A percentile compares a stretch with the other conserved stretches of the same genome.
Conservation (phyloP, 2,797 vertebrate genomes). For the Ctenosaura bakeri region DNA sequence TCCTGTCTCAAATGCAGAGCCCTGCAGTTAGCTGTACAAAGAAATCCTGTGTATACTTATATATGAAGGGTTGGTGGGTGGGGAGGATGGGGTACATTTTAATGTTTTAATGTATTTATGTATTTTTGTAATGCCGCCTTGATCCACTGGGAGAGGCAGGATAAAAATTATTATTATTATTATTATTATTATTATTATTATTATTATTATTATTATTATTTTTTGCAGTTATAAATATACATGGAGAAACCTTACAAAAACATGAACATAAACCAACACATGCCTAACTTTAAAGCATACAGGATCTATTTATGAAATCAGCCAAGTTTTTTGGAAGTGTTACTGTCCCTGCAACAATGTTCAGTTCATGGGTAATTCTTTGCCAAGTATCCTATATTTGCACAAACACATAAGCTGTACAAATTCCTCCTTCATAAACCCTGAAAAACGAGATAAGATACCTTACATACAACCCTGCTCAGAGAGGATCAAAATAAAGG, state of each 20-base stretch:
- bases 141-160: too few species aligned
- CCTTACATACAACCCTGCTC: neutral
- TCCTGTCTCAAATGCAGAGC: neutral
- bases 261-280: neutral
- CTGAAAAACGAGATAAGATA: neutral
- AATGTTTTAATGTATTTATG: too few species aligned
- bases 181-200: too few species aligned
- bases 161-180: too few species aligned
- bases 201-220: too few species aligned
- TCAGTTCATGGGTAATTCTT: neutral
- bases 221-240: too few species aligned
- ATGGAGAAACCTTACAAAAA: neutral
- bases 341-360: neutral
- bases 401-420: too few species aligned
- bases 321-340: neutral
- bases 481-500: fast-evolving
- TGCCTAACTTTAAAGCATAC: neutral
- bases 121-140: too few species aligned
- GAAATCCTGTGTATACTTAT: neutral
- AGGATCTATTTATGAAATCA: neutral
- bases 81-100: too few species aligned
- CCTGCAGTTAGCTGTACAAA: neutral
- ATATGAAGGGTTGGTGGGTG: too few species aligned
- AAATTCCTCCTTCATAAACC: neutral
- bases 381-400: neutral